A percentile compares a stretch with the other conserved stretches of the same genome.
These are phyloP conservation scores for Dynastes tityus DNA, from an alignment of 2,888 invertebrate genomes.

Conservation along the genomic window DNA sequence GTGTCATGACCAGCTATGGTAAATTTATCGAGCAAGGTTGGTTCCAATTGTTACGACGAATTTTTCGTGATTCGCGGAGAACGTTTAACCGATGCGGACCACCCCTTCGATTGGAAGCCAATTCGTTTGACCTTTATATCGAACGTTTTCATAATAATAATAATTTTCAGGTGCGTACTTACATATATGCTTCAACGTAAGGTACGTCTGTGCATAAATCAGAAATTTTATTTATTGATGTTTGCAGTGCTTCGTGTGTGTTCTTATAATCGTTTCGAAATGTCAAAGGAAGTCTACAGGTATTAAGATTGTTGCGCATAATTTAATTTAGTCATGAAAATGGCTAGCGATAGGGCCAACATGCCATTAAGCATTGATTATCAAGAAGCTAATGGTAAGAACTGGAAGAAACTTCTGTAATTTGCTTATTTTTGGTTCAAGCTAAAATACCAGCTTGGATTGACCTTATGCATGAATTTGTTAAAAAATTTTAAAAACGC, in stretches of 20 bases:
- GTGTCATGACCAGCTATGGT: slow-evolving; percentile 58
- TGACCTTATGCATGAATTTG: no score
- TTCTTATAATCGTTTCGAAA: neutral
- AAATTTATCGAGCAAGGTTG: slow-evolving; percentile 55
- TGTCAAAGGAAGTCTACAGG: neutral
- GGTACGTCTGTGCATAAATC: neutral
- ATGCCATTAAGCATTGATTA: no score
- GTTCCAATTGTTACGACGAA: slow-evolving; percentile 50
- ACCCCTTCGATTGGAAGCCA: slow-evolving; percentile 36
- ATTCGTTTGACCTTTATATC: slow-evolving; percentile 28
- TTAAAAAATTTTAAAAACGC: no score
- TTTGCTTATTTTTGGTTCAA: no score
- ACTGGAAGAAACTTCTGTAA: no score
- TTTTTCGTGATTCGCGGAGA: slow-evolving; percentile 37
- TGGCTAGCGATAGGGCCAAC: no score
- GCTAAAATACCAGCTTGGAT: no score
- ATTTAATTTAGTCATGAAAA: no score
- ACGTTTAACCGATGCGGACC: slow-evolving; percentile 29
- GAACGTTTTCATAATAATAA: slow-evolving; percentile 16
- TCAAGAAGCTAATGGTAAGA: no score
- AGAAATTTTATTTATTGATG: slow-evolving; percentile 23
- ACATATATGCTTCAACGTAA: neutral
- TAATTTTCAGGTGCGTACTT: neutral
- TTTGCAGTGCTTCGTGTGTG: neutral
- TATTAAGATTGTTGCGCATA: no score